These are phyloP conservation scores for Chaetogeoica ovagalla DNA, from an alignment of 2,888 invertebrate species.

Conservation along the genomic window DNA sequence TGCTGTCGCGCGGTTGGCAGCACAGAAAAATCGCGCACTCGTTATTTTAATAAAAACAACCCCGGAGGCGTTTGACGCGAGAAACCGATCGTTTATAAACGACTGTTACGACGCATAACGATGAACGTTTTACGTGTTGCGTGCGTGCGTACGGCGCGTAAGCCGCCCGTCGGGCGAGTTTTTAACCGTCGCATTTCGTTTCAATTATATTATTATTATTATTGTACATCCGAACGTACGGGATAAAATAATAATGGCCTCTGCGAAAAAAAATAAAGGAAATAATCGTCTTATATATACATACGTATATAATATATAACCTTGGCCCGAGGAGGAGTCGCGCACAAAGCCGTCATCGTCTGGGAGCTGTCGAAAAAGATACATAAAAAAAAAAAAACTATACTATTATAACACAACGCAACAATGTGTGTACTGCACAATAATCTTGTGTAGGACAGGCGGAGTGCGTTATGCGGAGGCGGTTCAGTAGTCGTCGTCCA, in stretches of 20 bases:
- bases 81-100: no score
- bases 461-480: constrained; percentile 4
- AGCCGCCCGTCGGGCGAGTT: no score
- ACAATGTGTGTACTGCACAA: constrained; percentile 5
- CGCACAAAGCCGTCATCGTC: constrained; percentile 27
- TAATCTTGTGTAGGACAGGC: background rate
- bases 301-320: constrained; percentile 18
- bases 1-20: no score
- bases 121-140: no score
- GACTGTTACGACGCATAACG: no score
- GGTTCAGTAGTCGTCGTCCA: background rate
- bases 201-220: no score
- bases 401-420: background rate
- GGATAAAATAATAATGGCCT: constrained; percentile 45
- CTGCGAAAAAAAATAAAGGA: constrained; percentile 41
- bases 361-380: constrained; percentile 29
- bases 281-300: constrained; percentile 19
- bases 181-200: constrained; percentile 47
- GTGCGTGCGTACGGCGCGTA: no score
- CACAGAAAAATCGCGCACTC: no score
- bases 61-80: no score
- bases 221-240: constrained; percentile 24
- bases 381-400: background rate
- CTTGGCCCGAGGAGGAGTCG: constrained; percentile 36
- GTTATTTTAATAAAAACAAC: no score